Evolutionary conservation across 2,888 invertebrate species (phyloP), one percentile per base, ranked within the genome.

Genomic region (Heliothis peltigera): DNA sequence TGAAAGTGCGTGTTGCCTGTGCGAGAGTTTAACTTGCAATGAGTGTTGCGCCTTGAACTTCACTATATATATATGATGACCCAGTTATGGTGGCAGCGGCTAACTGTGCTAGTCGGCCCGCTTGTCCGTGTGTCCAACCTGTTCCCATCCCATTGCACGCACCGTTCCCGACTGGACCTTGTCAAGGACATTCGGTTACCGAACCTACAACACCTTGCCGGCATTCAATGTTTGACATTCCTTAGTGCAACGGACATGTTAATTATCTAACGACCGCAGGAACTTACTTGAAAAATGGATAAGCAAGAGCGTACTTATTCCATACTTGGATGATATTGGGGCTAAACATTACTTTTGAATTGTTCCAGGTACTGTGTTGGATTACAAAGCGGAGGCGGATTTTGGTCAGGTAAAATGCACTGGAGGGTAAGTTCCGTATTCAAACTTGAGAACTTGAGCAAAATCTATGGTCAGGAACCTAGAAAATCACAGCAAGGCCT

Each of bases 51-150:
- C 97, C 97, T 97, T 97, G 97, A 97, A 97, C 97, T 97, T 97
- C 96, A 95, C 95, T 96, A 96, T 97, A 97, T 97, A 97, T 97
- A 97, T 97, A 97, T 94, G 93, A 93, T 97, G 97, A 97, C 97
- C 97, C 96, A 97, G 97, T 96, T 97, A 91, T 89, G 80, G 96
- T 96, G 96, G 89, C 85, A 83, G 83, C 87, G 84, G 88, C 84
- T 94, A 93, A 93, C 94, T 94, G 94, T 94, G 92, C 90, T 91
- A 90, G 89, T 89, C 84, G 87, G 89, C 86, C 86, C 80, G 85
- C 85, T 86, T 84, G 87, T 84, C 86, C 84, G 84, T 86, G 82
- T 84, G 87, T 85, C 86, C 89, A 87, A 91, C 90, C 89, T 88
- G 91, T 88, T 87, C 77, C 79, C 86, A 89, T 93, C 93, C 92